These are phyloP conservation scores for Drosophila varians DNA, from an alignment of 1,140 invertebrate genomes.

Conservation along the genomic window DNA sequence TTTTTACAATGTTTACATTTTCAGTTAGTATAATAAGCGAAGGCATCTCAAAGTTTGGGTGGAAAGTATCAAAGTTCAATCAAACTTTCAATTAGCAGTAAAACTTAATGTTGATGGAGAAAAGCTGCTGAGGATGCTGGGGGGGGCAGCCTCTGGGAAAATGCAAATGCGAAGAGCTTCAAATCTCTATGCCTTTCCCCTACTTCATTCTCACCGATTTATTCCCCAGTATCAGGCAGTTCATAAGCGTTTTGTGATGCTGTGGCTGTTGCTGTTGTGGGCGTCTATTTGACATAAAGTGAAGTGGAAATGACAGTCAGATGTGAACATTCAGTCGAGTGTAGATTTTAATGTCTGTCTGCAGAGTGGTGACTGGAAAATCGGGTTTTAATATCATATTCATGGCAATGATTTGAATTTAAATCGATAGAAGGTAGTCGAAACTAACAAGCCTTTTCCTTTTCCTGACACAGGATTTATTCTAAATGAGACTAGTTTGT, in stretches of 20 bases:
- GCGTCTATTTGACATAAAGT: conserved; percentile 34
- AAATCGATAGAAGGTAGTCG: background rate
- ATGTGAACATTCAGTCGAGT: conserved; percentile 27
- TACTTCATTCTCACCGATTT: too few species aligned
- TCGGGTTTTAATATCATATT: conserved; percentile 17
- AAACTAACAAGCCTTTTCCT: background rate
- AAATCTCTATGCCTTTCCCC: conserved; percentile 13
- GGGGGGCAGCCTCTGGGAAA: conserved; percentile 17
- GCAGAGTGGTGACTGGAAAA: conserved; percentile 17
- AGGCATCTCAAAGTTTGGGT: conserved; percentile 1
- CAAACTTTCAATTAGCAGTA: conserved; percentile 76
- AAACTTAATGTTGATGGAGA: conserved; percentile 54
- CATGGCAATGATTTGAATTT: too few species aligned
- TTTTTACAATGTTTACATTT: conserved; percentile 44
- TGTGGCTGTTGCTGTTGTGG: conserved; percentile 4
- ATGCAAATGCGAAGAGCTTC: conserved; percentile 40
- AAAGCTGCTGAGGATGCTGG: conserved; percentile 21
- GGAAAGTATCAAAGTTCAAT: conserved; percentile 40
- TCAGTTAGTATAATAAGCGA: too few species aligned
- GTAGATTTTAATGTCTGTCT: conserved; percentile 9
- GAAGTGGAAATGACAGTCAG: conserved; percentile 35
- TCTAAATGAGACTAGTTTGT: background rate
- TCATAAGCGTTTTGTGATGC: conserved; percentile 8
- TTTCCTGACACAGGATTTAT: too few species aligned
- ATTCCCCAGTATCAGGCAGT: conserved; percentile 2